phyloP scores from a whole-genome alignment of 1,140 invertebrate species.

The Argopecten irradians region DNA sequence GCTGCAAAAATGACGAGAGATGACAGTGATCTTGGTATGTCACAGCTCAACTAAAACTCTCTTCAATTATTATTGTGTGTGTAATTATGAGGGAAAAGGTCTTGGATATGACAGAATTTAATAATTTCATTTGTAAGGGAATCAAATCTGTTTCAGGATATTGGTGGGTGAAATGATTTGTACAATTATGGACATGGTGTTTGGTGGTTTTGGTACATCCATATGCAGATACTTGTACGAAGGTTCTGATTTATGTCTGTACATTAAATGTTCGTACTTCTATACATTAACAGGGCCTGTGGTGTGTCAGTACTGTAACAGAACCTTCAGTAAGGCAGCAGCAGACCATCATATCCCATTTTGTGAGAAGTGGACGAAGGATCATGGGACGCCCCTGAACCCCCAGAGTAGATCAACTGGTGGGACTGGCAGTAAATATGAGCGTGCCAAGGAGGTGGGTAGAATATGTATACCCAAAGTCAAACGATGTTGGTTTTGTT shows the following conservation, averaged over 20 bases:
- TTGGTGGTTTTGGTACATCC: too few species aligned
- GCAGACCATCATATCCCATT: constrained; percentile 56
- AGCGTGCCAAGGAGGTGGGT: constrained; percentile 41
- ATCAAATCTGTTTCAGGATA: too few species aligned
- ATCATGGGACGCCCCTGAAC: constrained; percentile 60
- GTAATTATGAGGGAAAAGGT: too few species aligned
- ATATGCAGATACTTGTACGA: too few species aligned
- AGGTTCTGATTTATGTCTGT: too few species aligned
- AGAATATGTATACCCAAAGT: too few species aligned
- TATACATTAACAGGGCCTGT: constrained; percentile 28
- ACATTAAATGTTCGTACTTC: not conserved
- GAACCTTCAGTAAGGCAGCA: constrained; percentile 51
- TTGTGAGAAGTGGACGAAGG: constrained; percentile 61
- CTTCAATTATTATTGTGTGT: too few species aligned
- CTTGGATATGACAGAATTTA: too few species aligned
- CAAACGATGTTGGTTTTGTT: too few species aligned
- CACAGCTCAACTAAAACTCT: not conserved
- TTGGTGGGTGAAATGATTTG: too few species aligned
- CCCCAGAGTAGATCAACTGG: constrained; percentile 34
- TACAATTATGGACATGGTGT: too few species aligned
- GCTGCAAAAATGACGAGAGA: constrained; percentile 26
- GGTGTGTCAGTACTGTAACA: constrained; percentile 57
- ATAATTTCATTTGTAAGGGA: too few species aligned
- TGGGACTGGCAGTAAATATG: constrained; percentile 42
- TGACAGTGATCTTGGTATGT: constrained; percentile 32